phyloP scores from a whole-genome alignment of 2,113 vertebrate genomes.

The Acrocephalus arundinaceus region DNA sequence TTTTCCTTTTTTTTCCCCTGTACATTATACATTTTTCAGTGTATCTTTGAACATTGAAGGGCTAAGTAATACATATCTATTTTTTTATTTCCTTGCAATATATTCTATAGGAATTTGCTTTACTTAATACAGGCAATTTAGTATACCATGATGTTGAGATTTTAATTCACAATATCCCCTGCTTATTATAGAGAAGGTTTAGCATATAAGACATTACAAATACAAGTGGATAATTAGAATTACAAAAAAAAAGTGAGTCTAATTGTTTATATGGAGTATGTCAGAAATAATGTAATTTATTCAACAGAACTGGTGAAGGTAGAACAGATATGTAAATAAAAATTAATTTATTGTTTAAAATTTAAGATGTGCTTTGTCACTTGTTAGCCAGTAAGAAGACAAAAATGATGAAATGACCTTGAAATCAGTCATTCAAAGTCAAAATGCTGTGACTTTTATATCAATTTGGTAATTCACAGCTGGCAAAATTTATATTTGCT shows the following conservation, averaged over 20 bases:
- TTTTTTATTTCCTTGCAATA: neutral
- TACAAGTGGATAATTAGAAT: neutral
- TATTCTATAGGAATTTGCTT: neutral
- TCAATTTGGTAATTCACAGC: neutral
- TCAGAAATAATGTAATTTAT: neutral
- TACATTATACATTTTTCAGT: neutral
- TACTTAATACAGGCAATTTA: neutral
- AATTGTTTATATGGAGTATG: neutral
- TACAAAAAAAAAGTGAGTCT: neutral
- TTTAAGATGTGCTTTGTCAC: neutral
- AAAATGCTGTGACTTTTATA: neutral
- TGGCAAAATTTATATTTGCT: neutral
- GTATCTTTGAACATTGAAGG: neutral
- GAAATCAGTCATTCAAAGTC: neutral
- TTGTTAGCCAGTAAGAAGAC: neutral
- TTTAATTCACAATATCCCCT: neutral
- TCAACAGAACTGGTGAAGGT: neutral
- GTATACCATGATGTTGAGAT: neutral
- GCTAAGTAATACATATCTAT: neutral
- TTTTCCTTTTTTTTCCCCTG: too few species aligned
- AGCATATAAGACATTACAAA: neutral
- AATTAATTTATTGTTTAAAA: neutral
- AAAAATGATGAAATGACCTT: neutral
- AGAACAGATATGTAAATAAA: neutral
- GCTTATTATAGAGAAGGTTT: neutral